phyloP scores from a whole-genome alignment of 1,140 invertebrate genomes.

The Musca domestica region DNA sequence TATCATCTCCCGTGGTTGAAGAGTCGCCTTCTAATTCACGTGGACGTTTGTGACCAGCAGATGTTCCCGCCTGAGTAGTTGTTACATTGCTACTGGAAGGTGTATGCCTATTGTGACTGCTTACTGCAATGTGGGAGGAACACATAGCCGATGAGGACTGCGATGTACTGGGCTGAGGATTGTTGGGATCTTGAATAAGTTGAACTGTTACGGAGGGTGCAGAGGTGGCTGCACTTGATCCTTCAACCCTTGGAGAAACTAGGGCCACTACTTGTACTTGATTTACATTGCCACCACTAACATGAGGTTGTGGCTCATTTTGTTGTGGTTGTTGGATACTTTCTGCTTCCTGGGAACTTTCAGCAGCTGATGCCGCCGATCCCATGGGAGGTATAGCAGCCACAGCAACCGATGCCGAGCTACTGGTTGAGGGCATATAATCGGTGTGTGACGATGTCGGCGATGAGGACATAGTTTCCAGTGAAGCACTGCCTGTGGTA shows the following conservation, averaged over 20 bases:
- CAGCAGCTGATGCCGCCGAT: conserved; percentile 47
- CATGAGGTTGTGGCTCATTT: conserved; percentile 47
- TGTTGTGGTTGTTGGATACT: conserved; percentile 47
- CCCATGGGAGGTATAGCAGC: conserved; percentile 56
- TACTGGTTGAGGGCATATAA: conserved; percentile 70
- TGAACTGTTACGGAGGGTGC: conserved; percentile 41
- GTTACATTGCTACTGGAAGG: conserved; percentile 62
- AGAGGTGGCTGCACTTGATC: conserved; percentile 41
- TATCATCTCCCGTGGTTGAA: conserved; percentile 56
- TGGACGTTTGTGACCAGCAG: conserved; percentile 58
- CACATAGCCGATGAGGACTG: conserved; percentile 44
- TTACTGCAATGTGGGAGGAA: conserved; percentile 44
- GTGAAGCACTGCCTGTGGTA: conserved; percentile 59
- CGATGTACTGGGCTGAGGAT: conserved; percentile 52
- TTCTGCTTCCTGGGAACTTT: conserved; percentile 53
- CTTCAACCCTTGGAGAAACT: conserved; percentile 70
- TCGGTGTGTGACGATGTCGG: conserved; percentile 65
- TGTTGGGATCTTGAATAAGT: conserved; percentile 54
- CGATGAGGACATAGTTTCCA: conserved; percentile 60
- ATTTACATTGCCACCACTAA: conserved; percentile 48
- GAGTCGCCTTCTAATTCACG: conserved; percentile 59
- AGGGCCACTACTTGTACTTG: conserved; percentile 70
- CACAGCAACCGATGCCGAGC: conserved; percentile 58
- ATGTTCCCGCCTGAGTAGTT: conserved; percentile 59
- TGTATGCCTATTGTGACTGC: conserved; percentile 59